phyloP scores from a whole-genome alignment of 2,797 vertebrate genomes.

The Cephalopachus bancanus region DNA sequence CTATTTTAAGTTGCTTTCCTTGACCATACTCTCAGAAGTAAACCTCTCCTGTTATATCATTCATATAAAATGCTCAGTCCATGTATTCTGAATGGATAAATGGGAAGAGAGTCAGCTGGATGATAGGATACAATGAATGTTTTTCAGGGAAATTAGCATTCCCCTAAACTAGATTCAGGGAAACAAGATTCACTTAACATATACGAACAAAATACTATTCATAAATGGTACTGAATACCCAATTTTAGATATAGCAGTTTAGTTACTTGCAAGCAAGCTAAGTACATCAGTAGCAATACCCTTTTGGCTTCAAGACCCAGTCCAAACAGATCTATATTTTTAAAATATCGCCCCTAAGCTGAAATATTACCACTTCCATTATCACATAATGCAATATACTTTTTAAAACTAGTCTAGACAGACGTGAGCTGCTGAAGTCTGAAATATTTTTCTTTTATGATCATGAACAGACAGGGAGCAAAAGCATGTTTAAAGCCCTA shows the following conservation, averaged over 20 bases:
- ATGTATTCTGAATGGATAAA: background rate
- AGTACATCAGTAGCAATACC: background rate
- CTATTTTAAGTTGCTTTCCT: background rate
- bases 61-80: background rate
- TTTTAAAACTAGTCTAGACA: conserved; percentile 80
- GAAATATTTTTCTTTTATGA: conserved; percentile 68
- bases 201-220: conserved; percentile 6
- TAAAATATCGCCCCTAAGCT: conserved; percentile 45
- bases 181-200: background rate
- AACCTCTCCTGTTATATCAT: background rate
- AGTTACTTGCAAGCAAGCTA: background rate
- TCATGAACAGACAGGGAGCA: conserved; percentile 68
- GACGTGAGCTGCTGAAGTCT: conserved; percentile 56
- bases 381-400: conserved; percentile 72
- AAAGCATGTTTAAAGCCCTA: background rate
- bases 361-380: conserved; percentile 69
- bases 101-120: background rate
- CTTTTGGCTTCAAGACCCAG: conserved; percentile 35
- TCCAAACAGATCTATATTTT: conserved; percentile 47
- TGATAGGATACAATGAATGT: background rate
- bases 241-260: background rate
- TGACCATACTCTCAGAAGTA: background rate
- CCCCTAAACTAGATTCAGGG: background rate
- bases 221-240: background rate
- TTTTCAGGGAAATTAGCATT: background rate